These are phyloP conservation scores for Atlantisia rogersi DNA, from an alignment of 2,113 vertebrate genomes.

Conservation along the genomic window DNA sequence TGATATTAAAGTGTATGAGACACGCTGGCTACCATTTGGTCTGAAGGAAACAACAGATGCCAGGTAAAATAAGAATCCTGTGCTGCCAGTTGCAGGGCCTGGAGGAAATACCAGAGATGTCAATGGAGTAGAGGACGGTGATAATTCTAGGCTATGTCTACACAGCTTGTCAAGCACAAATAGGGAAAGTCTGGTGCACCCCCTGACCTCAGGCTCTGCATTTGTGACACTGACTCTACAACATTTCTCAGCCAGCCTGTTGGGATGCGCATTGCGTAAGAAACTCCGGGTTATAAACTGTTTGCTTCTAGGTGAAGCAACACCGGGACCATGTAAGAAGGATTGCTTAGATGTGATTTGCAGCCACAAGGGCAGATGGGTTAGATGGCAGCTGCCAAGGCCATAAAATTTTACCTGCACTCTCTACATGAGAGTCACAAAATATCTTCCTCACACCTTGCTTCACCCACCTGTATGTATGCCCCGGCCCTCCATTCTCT, in stretches of 20 bases:
- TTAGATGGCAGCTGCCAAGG: not conserved
- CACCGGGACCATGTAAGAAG: not conserved
- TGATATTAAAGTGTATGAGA: slow-evolving; percentile 60
- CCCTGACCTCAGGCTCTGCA: not conserved
- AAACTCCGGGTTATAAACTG: not conserved
- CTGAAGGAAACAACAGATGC: slow-evolving; percentile 67
- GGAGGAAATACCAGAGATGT: slow-evolving; percentile 69
- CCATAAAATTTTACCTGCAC: not conserved
- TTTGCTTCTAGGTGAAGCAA: not conserved
- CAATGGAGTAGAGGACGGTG: slow-evolving; percentile 29
- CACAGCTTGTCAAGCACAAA: slow-evolving; percentile 47
- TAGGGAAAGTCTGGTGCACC: slow-evolving; percentile 26
- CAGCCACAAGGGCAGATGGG: not conserved
- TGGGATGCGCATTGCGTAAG: slow-evolving; percentile 41
- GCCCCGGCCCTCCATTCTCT: not conserved
- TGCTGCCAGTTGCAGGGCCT: slow-evolving; percentile 57
- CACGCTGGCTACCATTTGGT: slow-evolving; percentile 61
- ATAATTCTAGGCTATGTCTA: slow-evolving; percentile 67
- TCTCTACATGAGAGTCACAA: not conserved
- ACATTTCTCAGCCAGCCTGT: not conserved
- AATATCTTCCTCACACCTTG: not conserved
- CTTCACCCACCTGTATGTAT: not conserved
- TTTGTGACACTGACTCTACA: not conserved
- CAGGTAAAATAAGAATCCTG: slow-evolving; percentile 70
- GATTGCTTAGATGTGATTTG: not conserved